A percentile compares a stretch with the other conserved stretches of the same genome.
phyloP scores from a whole-genome alignment of 2,888 invertebrate species.

The Abrostola tripartita region DNA sequence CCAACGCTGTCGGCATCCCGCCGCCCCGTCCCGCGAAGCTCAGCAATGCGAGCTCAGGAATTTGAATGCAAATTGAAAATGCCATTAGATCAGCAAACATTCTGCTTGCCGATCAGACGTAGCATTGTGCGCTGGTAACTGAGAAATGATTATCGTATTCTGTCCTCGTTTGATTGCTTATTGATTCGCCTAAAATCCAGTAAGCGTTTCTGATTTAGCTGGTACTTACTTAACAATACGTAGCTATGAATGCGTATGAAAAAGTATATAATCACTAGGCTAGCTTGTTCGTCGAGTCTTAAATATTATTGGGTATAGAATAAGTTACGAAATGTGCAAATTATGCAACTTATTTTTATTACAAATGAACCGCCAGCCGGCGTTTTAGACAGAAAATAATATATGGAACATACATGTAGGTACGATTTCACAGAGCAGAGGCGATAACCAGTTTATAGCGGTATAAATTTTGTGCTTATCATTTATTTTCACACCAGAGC shows the following conservation, averaged over 20 bases:
- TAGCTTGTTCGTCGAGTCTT: no score
- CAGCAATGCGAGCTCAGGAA: constrained; percentile 77
- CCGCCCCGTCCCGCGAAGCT: constrained; percentile 60
- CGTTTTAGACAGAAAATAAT: constrained; percentile 8
- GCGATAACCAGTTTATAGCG: constrained; percentile 68
- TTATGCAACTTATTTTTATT: not conserved
- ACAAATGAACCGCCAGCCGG: not conserved
- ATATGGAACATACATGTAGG: constrained; percentile 23
- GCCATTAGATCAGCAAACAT: constrained; percentile 85
- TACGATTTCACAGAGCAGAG: constrained; percentile 42
- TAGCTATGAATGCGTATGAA: not conserved
- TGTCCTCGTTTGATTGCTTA: constrained; percentile 41
- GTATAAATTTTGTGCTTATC: constrained; percentile 65
- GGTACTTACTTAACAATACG: not conserved
- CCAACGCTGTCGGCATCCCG: constrained; percentile 70
- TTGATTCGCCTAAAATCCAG: constrained; percentile 20
- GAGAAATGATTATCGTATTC: constrained; percentile 67
- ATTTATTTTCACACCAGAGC: constrained; percentile 53
- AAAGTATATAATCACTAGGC: no score
- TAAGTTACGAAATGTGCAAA: not conserved
- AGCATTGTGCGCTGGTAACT: constrained; percentile 70
- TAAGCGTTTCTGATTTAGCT: constrained; percentile 7
- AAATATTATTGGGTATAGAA: not conserved
- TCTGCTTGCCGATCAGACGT: constrained; percentile 73
- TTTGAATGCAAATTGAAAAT: constrained; percentile 86